Evolutionary conservation across 2,797 vertebrate genomes (phyloP).

Genomic region (Chiroxiphia lanceolata): DNA sequence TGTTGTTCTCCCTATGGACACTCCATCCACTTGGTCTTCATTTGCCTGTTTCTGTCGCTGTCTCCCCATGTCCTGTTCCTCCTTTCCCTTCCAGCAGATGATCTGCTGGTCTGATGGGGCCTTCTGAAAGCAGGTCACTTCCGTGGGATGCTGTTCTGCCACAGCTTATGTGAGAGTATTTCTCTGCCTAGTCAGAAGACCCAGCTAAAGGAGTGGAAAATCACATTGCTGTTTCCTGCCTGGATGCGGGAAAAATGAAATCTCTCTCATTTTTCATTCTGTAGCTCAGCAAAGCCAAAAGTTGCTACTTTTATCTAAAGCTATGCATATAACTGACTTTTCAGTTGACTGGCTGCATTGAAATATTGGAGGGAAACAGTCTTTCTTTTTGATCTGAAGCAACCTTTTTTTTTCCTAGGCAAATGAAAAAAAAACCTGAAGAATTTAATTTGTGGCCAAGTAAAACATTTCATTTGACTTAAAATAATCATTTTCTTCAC

Average conservation of each 20-base stretch:
- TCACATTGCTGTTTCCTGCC: conserved; percentile 11
- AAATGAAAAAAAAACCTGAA: conserved; percentile 15
- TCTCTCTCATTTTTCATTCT: conserved; percentile 10
- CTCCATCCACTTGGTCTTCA: background rate
- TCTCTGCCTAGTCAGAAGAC: background rate
- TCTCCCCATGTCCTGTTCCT: background rate
- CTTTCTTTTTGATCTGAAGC: background rate
- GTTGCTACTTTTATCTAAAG: conserved; percentile 52
- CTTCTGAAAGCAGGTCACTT: background rate
- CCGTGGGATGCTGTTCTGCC: background rate
- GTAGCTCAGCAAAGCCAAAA: background rate
- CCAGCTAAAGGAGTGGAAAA: conserved; percentile 29
- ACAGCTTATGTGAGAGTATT: background rate
- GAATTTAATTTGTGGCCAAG: conserved; percentile 21
- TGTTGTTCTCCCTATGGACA: rapidly evolving
- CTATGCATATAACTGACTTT: conserved; percentile 11
- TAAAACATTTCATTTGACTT: conserved; percentile 18
- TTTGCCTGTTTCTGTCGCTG: background rate
- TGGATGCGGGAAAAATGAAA: background rate
- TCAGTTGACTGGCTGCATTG: conserved; percentile 4
- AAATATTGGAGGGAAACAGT: conserved; percentile 2
- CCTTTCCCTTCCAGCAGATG: background rate
- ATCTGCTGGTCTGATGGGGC: background rate
- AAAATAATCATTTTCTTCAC: conserved; percentile 4
- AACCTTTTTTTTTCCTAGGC: background rate